Conservation (phyloP, 2,888 invertebrate species). For the Mythimna impura region DNA sequence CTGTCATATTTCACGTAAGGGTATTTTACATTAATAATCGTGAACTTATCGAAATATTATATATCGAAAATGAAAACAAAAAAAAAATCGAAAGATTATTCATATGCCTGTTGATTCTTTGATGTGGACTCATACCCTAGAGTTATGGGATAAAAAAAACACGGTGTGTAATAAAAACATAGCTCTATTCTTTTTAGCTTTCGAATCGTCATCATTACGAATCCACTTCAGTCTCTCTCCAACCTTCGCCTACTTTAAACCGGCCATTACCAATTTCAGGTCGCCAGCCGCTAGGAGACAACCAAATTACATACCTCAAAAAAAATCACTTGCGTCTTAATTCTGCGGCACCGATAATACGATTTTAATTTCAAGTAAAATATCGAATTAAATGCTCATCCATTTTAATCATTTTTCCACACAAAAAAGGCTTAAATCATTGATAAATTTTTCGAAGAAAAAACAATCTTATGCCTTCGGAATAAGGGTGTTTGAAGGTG, state of each 20-base stretch:
- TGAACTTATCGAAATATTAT: too few relatives aligned
- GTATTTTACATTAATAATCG: too few relatives aligned
- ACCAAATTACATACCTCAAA: conserved; percentile 52
- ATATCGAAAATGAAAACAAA: too few relatives aligned
- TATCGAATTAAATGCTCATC: conserved; percentile 82
- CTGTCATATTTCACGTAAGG: too few relatives aligned
- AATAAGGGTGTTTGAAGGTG: conserved; percentile 16
- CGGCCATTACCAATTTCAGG: conserved; percentile 40
- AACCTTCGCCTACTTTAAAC: conserved; percentile 56
- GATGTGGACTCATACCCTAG: too few relatives aligned
- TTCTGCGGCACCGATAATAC: conserved; percentile 72
- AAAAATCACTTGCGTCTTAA: conserved; percentile 65
- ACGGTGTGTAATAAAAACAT: too few relatives aligned
- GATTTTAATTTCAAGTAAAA: conserved; percentile 81
- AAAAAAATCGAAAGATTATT: too few relatives aligned
- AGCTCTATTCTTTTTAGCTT: not conserved
- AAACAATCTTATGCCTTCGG: conserved; percentile 5
- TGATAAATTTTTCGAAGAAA: conserved; percentile 9
- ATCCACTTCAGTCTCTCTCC: conserved; percentile 28
- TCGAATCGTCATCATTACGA: conserved; percentile 7
- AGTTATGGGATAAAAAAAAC: too few relatives aligned
- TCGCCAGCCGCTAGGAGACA: conserved; percentile 52
- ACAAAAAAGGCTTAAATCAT: conserved; percentile 59
- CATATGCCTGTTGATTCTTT: too few relatives aligned
- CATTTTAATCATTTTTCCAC: conserved; percentile 76